phyloP scores from a whole-genome alignment of 2,797 vertebrate species.

The Coendou prehensilis region DNA sequence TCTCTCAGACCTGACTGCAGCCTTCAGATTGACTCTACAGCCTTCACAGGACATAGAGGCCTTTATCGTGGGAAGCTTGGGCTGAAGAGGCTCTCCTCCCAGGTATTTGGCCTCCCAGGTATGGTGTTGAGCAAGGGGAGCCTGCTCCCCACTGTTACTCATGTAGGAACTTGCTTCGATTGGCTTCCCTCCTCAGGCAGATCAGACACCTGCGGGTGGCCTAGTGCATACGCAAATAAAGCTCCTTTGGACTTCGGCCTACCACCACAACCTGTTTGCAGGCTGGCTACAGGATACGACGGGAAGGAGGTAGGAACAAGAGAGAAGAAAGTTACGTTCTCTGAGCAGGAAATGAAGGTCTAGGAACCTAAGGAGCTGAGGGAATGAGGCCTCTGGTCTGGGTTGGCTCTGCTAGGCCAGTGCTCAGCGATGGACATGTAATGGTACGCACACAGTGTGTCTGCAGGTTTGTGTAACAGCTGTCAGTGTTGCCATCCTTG shows the following conservation, averaged over 20 bases:
- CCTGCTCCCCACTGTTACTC: slow-evolving; percentile 14
- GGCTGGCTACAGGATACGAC: not conserved
- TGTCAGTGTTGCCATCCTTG: not conserved
- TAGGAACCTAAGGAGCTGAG: not conserved
- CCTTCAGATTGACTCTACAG: not conserved
- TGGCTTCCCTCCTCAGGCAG: slow-evolving; percentile 35
- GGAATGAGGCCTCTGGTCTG: not conserved
- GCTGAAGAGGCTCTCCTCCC: not conserved
- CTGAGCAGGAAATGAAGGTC: not conserved
- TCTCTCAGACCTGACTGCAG: not conserved
- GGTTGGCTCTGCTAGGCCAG: not conserved
- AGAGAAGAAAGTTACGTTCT: slow-evolving; percentile 12
- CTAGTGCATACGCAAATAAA: not conserved
- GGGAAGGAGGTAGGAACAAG: not conserved
- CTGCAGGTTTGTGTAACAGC: fast-evolving
- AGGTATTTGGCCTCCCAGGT: not conserved
- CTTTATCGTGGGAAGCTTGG: not conserved
- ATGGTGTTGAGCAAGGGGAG: not conserved
- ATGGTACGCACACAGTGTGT: fast-evolving
- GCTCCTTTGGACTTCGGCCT: not conserved
- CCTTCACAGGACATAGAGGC: not conserved
- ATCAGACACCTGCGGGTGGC: not conserved
- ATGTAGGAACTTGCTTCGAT: slow-evolving; percentile 66
- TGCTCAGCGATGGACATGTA: not conserved
- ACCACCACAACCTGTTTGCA: slow-evolving; percentile 58